Percentiles rank a stretch among this genome's conserved stretches.
These are phyloP conservation scores for Myotis pilosus DNA, from an alignment of 2,797 vertebrate genomes.

Conservation along the genomic window DNA sequence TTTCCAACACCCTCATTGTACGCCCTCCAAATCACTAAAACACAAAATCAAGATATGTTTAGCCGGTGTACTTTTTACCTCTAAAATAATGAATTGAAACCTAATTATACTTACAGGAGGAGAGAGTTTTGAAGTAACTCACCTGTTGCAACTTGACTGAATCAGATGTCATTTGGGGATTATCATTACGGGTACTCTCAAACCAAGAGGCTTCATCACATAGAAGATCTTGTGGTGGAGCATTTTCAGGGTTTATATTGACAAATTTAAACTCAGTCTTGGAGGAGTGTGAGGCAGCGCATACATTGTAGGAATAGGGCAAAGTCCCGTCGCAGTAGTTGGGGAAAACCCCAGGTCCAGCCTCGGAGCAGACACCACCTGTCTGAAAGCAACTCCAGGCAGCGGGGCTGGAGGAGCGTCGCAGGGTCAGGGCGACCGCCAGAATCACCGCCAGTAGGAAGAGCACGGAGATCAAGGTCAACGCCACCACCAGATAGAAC, in stretches of 20 bases:
- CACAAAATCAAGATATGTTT: neutral
- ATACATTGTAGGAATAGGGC: conserved; percentile 68
- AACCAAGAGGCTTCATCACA: conserved; percentile 13
- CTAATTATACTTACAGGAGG: neutral
- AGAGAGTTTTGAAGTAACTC: conserved; percentile 39
- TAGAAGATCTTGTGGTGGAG: conserved; percentile 25
- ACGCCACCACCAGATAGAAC: conserved; percentile 69
- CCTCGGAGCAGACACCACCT: neutral
- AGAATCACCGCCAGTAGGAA: conserved; percentile 55
- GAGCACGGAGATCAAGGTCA: conserved; percentile 67
- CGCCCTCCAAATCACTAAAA: neutral
- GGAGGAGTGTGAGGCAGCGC: conserved; percentile 46
- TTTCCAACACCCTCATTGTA: neutral
- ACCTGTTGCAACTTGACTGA: conserved; percentile 24
- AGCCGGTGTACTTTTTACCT: neutral
- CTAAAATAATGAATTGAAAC: neutral
- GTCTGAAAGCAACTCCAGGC: neutral
- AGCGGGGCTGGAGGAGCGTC: neutral
- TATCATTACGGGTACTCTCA: conserved; percentile 11
- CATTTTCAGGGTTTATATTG: conserved; percentile 13
- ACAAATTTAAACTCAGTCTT: conserved; percentile 66
- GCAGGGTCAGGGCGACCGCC: neutral
- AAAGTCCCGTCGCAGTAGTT: conserved; percentile 55
- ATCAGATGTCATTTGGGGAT: conserved; percentile 3
- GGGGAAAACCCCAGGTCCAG: neutral